Percentiles rank a stretch among this genome's conserved stretches.
Conservation (phyloP, 2,888 invertebrate species). For the Adela reaumurella region DNA sequence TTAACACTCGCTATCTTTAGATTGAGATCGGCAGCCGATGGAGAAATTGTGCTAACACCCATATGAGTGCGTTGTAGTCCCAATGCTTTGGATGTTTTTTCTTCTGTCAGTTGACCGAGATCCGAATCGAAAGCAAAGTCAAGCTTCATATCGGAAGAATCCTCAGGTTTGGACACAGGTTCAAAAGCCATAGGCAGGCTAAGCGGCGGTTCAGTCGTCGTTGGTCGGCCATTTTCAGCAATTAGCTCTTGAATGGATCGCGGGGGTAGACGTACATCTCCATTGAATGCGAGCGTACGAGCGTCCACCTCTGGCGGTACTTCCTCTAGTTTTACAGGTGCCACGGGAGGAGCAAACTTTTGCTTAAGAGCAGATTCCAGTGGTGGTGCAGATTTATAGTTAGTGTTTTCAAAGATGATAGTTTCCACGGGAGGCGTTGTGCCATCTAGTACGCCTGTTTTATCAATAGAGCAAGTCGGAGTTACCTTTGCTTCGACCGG, state of each 20-base stretch:
- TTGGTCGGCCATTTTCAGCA: conserved; percentile 32
- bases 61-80: conserved; percentile 58
- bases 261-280: conserved; percentile 37
- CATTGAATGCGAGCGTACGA: conserved; percentile 34
- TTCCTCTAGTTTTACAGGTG: conserved; percentile 46
- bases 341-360: conserved; percentile 52
- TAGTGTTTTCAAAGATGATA: conserved; percentile 89
- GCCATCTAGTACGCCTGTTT: conserved; percentile 63
- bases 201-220: conserved; percentile 36
- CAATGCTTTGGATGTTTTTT: conserved; percentile 56
- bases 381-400: conserved; percentile 75
- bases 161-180: conserved; percentile 60
- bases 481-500: conserved; percentile 29
- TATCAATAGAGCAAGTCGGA: conserved; percentile 29
- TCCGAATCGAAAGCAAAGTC: conserved; percentile 89
- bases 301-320: conserved; percentile 49
- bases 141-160: conserved; percentile 83
- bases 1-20: conserved; percentile 93
- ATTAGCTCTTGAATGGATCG: conserved; percentile 47
- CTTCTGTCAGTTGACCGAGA: conserved; percentile 70
- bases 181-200: conserved; percentile 68
- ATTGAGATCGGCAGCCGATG: conserved; percentile 85
- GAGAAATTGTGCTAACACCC: conserved; percentile 65
- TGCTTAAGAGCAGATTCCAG: conserved; percentile 63
- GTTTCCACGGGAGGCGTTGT: conserved; percentile 80